phyloP scores from a whole-genome alignment of 2,113 vertebrate species.

The Colossoma macropomum region DNA sequence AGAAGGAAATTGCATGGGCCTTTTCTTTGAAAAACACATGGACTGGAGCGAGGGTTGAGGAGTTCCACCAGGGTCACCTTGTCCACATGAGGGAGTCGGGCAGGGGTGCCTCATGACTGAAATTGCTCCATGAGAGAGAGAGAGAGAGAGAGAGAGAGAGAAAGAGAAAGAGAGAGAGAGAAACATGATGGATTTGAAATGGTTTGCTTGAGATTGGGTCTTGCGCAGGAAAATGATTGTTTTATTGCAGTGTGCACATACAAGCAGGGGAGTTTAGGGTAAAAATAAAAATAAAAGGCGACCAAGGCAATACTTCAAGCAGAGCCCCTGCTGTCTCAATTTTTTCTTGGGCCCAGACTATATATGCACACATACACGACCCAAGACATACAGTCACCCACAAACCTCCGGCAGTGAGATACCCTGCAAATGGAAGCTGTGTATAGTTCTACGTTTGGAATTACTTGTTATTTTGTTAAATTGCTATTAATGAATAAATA shows the following conservation, averaged over 20 bases:
- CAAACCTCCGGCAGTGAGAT: no score
- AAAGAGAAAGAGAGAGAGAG: conserved; percentile 8
- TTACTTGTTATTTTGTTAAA: no score
- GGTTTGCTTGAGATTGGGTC: conserved; percentile 59
- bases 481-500: no score
- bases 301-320: conserved; percentile 53
- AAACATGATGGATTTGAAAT: conserved; percentile 45
- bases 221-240: conserved; percentile 49
- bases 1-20: not conserved
- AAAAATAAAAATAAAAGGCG: conserved; percentile 54
- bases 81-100: conserved; percentile 45
- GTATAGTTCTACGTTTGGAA: not conserved
- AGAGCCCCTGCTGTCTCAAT: conserved; percentile 20
- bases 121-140: conserved; percentile 41
- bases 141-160: conserved; percentile 15
- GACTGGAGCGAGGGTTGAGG: conserved; percentile 22
- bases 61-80: conserved; percentile 57
- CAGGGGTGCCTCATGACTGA: conserved; percentile 19
- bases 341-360: not conserved
- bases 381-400: not conserved
- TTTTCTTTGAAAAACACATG: conserved; percentile 39
- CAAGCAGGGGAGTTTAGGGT: conserved; percentile 39
- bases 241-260: conserved; percentile 59
- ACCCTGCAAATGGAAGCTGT: not conserved
- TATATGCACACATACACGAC: conserved; percentile 37